Evolutionary conservation across 2,888 invertebrate genomes (phyloP).

Genomic region (Eumacrocentrus americanus): DNA sequence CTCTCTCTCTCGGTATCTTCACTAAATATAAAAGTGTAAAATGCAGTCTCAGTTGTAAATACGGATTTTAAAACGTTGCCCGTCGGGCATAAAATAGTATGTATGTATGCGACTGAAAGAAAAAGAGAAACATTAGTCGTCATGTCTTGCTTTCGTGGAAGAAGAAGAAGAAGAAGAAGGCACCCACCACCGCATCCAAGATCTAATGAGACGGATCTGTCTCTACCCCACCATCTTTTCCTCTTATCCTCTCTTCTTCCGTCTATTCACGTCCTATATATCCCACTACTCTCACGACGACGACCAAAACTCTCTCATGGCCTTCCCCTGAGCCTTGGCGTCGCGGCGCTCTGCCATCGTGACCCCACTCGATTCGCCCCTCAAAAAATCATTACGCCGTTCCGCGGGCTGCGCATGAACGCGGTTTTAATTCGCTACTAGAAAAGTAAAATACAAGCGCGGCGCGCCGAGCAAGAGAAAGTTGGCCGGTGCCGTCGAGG

Average conservation of each 20-base stretch:
- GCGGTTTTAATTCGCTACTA: conserved; percentile 65
- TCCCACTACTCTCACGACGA: conserved; percentile 33
- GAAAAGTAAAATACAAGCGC: conserved; percentile 43
- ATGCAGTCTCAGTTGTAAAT: not conserved
- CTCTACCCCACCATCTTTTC: not conserved
- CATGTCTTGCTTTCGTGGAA: not conserved
- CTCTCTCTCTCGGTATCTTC: too few relatives aligned
- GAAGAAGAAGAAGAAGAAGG: too few relatives aligned
- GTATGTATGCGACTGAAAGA: not conserved
- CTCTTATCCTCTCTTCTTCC: not conserved
- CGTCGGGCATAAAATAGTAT: not conserved
- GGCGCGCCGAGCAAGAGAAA: conserved; percentile 34
- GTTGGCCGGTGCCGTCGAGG: conserved; percentile 26
- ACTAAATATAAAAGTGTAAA: too few relatives aligned
- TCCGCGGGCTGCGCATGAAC: conserved; percentile 71
- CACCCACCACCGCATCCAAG: conserved; percentile 1
- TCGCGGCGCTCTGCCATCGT: conserved; percentile 62
- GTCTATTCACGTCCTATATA: conserved; percentile 16
- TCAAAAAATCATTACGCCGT: conserved; percentile 84
- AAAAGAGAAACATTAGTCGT: not conserved
- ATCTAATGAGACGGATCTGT: conserved; percentile 29
- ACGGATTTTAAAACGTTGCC: not conserved
- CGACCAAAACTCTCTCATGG: conserved; percentile 30
- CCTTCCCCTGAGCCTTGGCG: conserved; percentile 49
- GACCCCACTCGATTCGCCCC: conserved; percentile 80